phyloP scores from a whole-genome alignment of 2,888 invertebrate genomes.

The Phyllotreta striolata region DNA sequence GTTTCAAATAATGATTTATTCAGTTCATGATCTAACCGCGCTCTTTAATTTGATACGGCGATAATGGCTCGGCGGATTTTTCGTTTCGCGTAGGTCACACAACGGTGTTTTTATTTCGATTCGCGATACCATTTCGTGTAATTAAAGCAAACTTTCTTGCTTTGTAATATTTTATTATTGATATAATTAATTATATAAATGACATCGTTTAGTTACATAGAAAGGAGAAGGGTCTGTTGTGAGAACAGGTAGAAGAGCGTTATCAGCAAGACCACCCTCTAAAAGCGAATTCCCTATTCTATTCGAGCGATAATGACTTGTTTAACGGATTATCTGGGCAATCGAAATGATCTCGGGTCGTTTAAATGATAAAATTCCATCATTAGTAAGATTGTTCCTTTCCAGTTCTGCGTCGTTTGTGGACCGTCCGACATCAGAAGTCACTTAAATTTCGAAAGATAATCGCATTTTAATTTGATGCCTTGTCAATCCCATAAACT shows the following conservation, averaged over 20 bases:
- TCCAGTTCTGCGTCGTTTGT: conserved; percentile 42
- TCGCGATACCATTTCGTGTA: neutral
- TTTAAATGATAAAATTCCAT: conserved; percentile 27
- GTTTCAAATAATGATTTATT: conserved; percentile 41
- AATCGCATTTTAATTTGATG: conserved; percentile 56
- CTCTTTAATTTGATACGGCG: conserved; percentile 37
- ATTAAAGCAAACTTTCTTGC: conserved; percentile 5
- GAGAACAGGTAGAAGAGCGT: too few species aligned
- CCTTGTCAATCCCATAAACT: conserved; percentile 51
- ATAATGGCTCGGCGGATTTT: conserved; percentile 26
- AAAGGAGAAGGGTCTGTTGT: too few species aligned
- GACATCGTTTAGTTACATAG: too few species aligned
- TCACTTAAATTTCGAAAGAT: conserved; percentile 56
- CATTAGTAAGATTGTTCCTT: conserved; percentile 23
- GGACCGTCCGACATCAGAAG: conserved; percentile 55
- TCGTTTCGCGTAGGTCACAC: conserved; percentile 25
- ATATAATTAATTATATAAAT: too few species aligned
- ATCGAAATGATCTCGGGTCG: conserved; percentile 18
- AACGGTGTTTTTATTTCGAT: conserved; percentile 19
- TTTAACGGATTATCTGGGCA: conserved; percentile 16
- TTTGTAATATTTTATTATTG: too few species aligned
- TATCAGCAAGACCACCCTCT: conserved; percentile 1
- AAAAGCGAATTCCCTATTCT: conserved; percentile 7
- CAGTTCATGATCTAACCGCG: conserved; percentile 38
- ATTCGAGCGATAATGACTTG: conserved; percentile 6